Evolutionary conservation across 37 sponge, comb jelly and placozoan species (phyloP).

Genomic region (Spongilla lacustris): DNA sequence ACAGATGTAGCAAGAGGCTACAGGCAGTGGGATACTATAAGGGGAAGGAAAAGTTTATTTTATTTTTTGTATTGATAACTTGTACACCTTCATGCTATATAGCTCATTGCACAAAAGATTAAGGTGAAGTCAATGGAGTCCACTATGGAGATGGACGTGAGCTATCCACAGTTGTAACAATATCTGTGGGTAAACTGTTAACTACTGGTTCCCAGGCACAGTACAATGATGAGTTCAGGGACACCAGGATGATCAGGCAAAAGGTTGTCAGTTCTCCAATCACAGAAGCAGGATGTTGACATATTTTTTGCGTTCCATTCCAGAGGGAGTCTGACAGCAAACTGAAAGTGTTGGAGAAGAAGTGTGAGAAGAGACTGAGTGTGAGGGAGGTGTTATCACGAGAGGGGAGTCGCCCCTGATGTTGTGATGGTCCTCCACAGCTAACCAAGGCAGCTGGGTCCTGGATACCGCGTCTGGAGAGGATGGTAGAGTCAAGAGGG

Average conservation of each 20-base stretch:
- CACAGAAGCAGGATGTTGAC: neutral
- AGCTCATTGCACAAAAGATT: constrained; percentile 55
- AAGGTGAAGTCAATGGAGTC: constrained; percentile 77
- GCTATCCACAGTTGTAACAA: neutral
- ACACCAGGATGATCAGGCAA: constrained; percentile 55
- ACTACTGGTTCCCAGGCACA: constrained; percentile 20
- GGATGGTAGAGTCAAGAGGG: constrained; percentile 69
- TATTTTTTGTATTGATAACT: no score
- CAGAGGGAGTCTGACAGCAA: constrained; percentile 80
- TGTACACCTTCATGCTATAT: neutral
- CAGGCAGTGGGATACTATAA: no score
- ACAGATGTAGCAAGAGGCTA: no score
- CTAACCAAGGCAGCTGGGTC: constrained; percentile 66
- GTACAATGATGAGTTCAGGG: constrained; percentile 60
- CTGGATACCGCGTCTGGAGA: constrained; percentile 83
- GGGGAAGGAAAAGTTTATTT: no score
- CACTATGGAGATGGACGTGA: constrained; percentile 74
- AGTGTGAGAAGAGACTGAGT: constrained; percentile 72
- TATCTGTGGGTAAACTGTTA: neutral
- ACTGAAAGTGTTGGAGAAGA: constrained; percentile 56
- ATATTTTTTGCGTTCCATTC: neutral
- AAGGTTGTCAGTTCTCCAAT: constrained; percentile 36
- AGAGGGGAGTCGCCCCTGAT: neutral
- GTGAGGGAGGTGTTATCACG: constrained; percentile 36
- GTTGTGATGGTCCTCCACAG: constrained; percentile 12